phyloP scores from a whole-genome alignment of 2,113 vertebrate species.

The Tyrannus savana region DNA sequence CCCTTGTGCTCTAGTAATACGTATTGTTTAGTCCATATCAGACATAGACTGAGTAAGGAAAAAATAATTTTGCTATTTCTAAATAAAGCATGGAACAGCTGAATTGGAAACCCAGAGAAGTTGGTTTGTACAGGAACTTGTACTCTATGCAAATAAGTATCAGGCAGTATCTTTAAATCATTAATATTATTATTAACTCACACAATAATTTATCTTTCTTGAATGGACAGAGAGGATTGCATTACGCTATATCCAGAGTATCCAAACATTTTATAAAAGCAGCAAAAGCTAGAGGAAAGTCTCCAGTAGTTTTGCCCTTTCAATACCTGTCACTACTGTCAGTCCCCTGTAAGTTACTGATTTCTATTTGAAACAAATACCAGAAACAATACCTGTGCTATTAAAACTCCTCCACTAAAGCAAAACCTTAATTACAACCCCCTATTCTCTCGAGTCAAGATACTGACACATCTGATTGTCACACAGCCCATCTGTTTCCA shows the following conservation, averaged over 20 bases:
- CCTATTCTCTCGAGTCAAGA: not conserved
- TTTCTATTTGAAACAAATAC: conserved; percentile 26
- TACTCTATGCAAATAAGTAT: not conserved
- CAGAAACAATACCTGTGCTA: not conserved
- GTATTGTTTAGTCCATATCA: not conserved
- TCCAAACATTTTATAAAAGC: not conserved
- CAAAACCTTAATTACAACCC: conserved; percentile 24
- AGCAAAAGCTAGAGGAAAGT: not conserved
- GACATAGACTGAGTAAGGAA: not conserved
- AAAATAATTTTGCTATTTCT: not conserved
- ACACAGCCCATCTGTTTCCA: not conserved
- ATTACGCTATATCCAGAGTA: rapidly evolving
- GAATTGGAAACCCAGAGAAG: not conserved
- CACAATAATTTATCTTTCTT: not conserved
- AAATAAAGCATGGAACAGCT: not conserved
- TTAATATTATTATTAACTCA: not conserved
- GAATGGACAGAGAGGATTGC: not conserved
- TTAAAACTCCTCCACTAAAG: not conserved
- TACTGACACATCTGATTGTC: conserved; percentile 11
- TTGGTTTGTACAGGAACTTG: not conserved
- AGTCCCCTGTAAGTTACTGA: not conserved
- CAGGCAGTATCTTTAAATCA: not conserved
- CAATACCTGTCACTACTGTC: not conserved
- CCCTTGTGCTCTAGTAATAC: not conserved
- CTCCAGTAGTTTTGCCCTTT: not conserved